Evolutionary conservation across 2,113 vertebrate species (phyloP).

Genomic region (Hepsetus odoe): DNA sequence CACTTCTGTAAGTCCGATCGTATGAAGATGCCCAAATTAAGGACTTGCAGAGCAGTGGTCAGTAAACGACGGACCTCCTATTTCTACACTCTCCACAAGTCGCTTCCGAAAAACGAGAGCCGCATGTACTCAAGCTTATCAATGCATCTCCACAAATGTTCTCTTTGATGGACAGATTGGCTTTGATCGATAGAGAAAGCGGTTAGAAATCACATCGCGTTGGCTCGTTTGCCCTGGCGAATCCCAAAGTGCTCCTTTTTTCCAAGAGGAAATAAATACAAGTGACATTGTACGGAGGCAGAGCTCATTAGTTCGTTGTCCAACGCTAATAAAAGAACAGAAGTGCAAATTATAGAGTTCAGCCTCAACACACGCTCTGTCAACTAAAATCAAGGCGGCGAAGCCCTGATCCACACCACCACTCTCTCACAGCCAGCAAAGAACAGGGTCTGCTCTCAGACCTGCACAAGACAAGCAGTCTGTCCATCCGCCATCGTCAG

Average conservation of each 20-base stretch:
- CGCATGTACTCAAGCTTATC: not conserved
- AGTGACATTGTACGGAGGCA: constrained; percentile 85
- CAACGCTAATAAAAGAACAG: constrained; percentile 89
- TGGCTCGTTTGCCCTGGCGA: constrained; percentile 37
- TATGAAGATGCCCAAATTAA: not conserved
- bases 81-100: not conserved
- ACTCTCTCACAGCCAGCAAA: constrained; percentile 66
- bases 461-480: not conserved
- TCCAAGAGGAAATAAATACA: constrained; percentile 87
- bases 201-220: constrained; percentile 17
- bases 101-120: not conserved
- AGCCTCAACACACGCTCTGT: constrained; percentile 88
- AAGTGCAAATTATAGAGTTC: constrained; percentile 88
- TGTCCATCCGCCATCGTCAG: not conserved
- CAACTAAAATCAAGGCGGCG: constrained; percentile 85
- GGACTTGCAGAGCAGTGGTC: not conserved
- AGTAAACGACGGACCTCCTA: not conserved
- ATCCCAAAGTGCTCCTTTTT: constrained; percentile 69
- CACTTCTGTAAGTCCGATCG: no score
- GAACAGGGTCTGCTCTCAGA: constrained; percentile 21
- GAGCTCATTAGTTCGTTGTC: constrained; percentile 91
- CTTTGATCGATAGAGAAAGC: constrained; percentile 13
- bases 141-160: not conserved
- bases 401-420: constrained; percentile 80
- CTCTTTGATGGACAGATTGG: not conserved